Evolutionary conservation across 2,888 invertebrate genomes (phyloP), one percentile per base, ranked within the genome.

Genomic region (Bombylius major): DNA sequence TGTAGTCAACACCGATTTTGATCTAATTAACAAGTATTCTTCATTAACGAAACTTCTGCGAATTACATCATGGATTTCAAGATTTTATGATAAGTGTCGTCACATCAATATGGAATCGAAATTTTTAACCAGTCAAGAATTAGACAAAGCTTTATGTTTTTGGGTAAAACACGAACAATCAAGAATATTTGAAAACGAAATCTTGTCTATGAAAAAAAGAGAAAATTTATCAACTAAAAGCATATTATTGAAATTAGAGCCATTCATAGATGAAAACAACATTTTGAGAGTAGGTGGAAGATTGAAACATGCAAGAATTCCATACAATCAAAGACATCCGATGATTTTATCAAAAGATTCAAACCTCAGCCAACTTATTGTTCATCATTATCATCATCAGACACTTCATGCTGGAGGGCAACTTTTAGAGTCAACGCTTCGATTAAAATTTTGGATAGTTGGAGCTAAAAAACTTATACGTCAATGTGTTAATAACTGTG

Each of bases 401-500:
- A 45, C 45, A 6, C 14, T 45, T 3, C 51, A 51, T 32, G 51
- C 44, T 8, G 45, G 45, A 6, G 44, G 32, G 1, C 36, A 45
- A 32, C 9, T 51, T 1, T 4, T 51, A 5, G 9, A 31, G 32
- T 12, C 52, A 4, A 32, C 14, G 0, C 5, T 34, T 36, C 3
- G 42, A 5, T 14, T 44, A 33, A 48, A 45, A 48, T 57, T 52
- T 36, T 56, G 55, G 57, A 57, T 57, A 33, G 14, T 56, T 6
- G 50, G 50, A 2, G 33, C 12, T 4, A 47, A 51, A 32, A 5
- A 5, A 1, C 11, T 42, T 8, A 46, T 55, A n/a, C 34, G 14
- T 8, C 14, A 46, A n/a, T 13, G 55, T 32, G 33, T 58, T 12
- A 44, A 47, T 14, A 34, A 44, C 6, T 63, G 61, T 50, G n/a